Percentiles rank a stretch among this genome's conserved stretches.
Conservation (phyloP, 2,113 vertebrate species). For the Puffinus mauretanicus region DNA sequence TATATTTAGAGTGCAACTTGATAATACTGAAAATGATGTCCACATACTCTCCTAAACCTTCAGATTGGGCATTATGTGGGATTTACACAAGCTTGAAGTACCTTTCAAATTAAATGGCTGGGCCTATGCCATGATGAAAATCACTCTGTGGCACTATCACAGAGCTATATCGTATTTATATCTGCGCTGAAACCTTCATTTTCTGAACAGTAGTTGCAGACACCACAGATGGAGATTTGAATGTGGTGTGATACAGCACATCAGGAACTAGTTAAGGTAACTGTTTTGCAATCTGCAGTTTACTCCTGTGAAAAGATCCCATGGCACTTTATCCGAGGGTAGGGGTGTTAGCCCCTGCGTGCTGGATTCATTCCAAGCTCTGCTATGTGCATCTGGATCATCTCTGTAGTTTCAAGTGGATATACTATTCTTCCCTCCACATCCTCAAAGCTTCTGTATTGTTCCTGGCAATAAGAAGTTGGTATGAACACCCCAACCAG, state of each 20-base stretch:
- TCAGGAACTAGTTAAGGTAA: constrained; percentile 76
- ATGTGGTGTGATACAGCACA: constrained; percentile 73
- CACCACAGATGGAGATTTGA: constrained; percentile 74
- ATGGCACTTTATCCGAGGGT: constrained; percentile 64
- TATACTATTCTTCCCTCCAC: background rate
- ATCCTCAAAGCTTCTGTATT: background rate
- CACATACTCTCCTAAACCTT: background rate
- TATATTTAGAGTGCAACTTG: background rate
- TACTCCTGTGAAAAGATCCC: constrained; percentile 68
- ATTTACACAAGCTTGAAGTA: background rate
- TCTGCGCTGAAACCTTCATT: constrained; percentile 8
- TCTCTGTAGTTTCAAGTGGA: background rate
- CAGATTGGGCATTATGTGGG: background rate
- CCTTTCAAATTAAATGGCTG: background rate
- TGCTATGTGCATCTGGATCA: background rate
- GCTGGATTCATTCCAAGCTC: constrained; percentile 45
- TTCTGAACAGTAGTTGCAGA: constrained; percentile 66
- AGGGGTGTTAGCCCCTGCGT: constrained; percentile 34
- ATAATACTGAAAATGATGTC: background rate
- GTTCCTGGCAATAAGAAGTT: background rate
- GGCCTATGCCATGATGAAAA: background rate
- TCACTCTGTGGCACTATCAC: background rate
- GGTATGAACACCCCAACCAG: background rate
- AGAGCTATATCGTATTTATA: constrained; percentile 37
- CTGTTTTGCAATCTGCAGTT: constrained; percentile 61